Evolutionary conservation across 2,113 vertebrate genomes (phyloP).

Genomic region (Mugil cephalus): DNA sequence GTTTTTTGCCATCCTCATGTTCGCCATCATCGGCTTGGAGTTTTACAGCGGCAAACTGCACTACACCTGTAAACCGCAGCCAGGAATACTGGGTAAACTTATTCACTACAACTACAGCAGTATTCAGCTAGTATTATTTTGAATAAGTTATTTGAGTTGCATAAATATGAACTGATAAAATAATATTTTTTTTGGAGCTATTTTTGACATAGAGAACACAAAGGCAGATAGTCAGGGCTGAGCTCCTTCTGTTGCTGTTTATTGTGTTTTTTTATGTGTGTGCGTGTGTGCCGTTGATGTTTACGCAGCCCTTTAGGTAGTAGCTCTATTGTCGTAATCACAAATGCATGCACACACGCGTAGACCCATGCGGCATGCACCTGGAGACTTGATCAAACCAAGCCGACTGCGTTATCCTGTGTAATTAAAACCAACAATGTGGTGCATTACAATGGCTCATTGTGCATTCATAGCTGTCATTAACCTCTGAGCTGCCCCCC

Average conservation of each 20-base stretch:
- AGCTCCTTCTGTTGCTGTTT: conserved; percentile 7
- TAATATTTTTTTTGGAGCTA: conserved; percentile 2
- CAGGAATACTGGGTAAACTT: conserved; percentile 71
- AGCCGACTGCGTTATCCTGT: conserved; percentile 17
- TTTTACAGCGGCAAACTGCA: conserved; percentile 98
- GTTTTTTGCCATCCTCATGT: conserved; percentile 99
- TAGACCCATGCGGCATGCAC: conserved; percentile 31
- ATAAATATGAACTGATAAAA: conserved; percentile 10
- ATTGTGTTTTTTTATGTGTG: background rate
- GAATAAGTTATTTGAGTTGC: too few species aligned
- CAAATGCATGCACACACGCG: conserved; percentile 6
- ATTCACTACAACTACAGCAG: too few species aligned
- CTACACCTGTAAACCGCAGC: conserved; percentile 86
- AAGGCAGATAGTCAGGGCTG: background rate
- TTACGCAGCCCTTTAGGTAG: conserved; percentile 3
- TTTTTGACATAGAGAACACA: background rate
- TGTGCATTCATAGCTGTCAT: conserved; percentile 61
- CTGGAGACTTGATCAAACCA: conserved; percentile 62
- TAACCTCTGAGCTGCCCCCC: conserved; percentile 42
- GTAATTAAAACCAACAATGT: conserved; percentile 61
- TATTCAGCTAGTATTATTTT: too few species aligned
- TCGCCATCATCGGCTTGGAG: conserved; percentile 98
- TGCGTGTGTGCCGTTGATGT: background rate
- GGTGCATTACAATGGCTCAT: conserved; percentile 26
- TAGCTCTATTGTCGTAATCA: conserved; percentile 12